These are phyloP conservation scores for Melanophora roralis DNA, from an alignment of 2,888 invertebrate genomes.

Conservation along the genomic window DNA sequence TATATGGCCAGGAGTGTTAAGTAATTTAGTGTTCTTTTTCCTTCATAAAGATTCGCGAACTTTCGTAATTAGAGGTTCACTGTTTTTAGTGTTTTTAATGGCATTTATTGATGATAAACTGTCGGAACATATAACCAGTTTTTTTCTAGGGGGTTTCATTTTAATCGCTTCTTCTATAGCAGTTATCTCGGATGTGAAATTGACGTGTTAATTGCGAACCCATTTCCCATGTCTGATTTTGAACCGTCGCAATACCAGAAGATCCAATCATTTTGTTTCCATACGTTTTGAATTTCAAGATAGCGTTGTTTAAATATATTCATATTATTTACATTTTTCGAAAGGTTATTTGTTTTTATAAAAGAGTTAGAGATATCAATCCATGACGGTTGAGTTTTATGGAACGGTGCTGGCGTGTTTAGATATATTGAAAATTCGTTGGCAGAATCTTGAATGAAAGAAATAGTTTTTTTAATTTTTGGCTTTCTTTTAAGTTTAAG, in stretches of 20 bases:
- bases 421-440: not conserved
- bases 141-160: not conserved
- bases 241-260: not conserved
- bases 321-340: not conserved
- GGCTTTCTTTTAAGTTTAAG: not conserved
- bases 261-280: not conserved
- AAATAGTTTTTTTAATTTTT: not conserved
- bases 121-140: slow-evolving; percentile 1
- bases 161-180: slow-evolving; percentile 2
- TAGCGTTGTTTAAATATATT: not conserved
- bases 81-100: too few species aligned
- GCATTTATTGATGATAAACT: slow-evolving; percentile 2
- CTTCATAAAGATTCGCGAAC: too few species aligned
- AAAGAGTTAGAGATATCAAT: not conserved
- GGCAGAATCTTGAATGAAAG: not conserved
- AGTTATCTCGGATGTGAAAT: not conserved
- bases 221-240: not conserved
- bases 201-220: not conserved
- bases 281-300: not conserved
- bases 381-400: not conserved
- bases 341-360: not conserved
- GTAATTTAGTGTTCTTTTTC: not conserved
- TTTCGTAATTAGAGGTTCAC: too few species aligned
- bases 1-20: not conserved
- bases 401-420: not conserved